phyloP scores from a whole-genome alignment of 1,140 invertebrate species.

The Mercenaria mercenaria region DNA sequence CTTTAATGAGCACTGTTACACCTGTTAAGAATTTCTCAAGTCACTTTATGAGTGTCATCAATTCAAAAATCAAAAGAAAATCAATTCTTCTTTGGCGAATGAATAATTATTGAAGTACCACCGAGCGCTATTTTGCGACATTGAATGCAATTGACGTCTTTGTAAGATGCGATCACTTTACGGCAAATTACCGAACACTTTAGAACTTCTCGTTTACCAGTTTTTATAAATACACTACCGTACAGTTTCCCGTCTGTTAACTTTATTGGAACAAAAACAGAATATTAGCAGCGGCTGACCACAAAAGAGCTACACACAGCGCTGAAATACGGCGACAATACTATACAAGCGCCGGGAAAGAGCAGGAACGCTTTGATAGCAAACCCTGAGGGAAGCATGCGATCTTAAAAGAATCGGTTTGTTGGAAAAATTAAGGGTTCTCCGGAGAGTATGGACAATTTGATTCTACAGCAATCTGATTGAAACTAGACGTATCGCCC shows the following conservation, averaged over 20 bases:
- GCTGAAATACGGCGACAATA: background rate
- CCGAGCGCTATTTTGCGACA: constrained; percentile 34
- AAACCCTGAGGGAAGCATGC: background rate
- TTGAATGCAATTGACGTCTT: constrained; percentile 25
- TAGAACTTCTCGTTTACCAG: constrained; percentile 17
- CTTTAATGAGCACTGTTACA: constrained; percentile 33
- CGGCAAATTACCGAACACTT: constrained; percentile 58
- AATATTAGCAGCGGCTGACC: background rate
- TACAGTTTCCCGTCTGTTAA: constrained; percentile 45
- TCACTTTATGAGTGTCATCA: constrained; percentile 30
- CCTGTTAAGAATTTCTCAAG: constrained; percentile 52
- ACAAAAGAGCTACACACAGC: background rate
- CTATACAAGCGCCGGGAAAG: background rate
- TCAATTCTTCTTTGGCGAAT: constrained; percentile 16
- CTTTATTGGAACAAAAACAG: background rate
- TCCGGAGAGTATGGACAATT: background rate
- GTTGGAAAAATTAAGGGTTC: constrained; percentile 52
- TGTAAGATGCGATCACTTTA: constrained; percentile 50
- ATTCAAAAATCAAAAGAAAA: constrained; percentile 4
- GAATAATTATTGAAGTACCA: constrained; percentile 44
- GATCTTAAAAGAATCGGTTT: constrained; percentile 22
- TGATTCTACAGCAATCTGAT: constrained; percentile 42
- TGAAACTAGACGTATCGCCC: constrained; percentile 13
- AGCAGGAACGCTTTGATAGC: constrained; percentile 3
- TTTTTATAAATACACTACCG: background rate